Percentiles rank a stretch among this genome's conserved stretches.
Evolutionary conservation across 2,888 invertebrate genomes (phyloP).

Genomic region (Tineola bisselliella): DNA sequence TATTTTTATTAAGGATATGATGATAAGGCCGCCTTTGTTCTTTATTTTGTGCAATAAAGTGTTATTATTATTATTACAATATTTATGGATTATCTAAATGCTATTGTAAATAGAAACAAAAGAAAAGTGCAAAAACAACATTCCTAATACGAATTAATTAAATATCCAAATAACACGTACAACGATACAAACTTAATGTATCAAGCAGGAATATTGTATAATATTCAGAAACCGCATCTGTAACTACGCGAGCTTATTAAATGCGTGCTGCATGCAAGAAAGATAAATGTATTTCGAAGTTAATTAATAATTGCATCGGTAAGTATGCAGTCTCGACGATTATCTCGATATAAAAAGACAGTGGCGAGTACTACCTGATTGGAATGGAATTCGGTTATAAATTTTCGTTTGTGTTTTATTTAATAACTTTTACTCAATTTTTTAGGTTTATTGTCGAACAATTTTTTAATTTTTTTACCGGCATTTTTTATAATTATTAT

Average conservation of each 20-base stretch:
- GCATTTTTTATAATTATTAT: no score
- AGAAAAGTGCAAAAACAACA: no score
- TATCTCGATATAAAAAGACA: neutral
- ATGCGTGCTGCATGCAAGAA: slow-evolving; percentile 47
- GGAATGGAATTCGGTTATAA: neutral
- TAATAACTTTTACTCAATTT: neutral
- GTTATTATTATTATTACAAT: no score
- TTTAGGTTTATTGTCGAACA: no score
- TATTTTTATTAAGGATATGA: no score
- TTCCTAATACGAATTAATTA: neutral
- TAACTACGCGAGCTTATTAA: slow-evolving; percentile 39
- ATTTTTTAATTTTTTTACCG: no score
- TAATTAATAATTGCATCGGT: slow-evolving; percentile 56
- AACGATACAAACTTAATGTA: neutral
- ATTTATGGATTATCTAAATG: no score
- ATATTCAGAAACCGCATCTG: slow-evolving; percentile 23
- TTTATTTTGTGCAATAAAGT: no score
- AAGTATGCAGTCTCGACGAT: neutral
- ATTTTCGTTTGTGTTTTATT: neutral
- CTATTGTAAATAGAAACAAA: no score
- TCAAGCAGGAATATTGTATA: neutral
- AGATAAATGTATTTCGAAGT: slow-evolving; percentile 59
- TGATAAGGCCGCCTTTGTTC: no score
- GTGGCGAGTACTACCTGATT: neutral
- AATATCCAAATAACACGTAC: neutral